phyloP scores from a whole-genome alignment of 2,888 invertebrate genomes.

The Ectemnius continuus region DNA sequence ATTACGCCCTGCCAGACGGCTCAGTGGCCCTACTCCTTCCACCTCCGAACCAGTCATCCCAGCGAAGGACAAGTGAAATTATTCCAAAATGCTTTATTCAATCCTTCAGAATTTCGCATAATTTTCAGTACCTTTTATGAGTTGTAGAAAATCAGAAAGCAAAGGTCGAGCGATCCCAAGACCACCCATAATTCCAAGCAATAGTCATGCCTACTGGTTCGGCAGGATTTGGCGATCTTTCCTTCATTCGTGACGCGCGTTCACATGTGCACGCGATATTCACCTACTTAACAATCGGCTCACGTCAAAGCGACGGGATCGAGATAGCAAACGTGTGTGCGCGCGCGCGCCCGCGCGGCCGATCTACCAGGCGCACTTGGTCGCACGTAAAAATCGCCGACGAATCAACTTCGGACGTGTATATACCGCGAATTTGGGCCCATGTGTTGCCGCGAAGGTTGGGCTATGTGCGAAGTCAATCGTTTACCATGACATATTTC shows the following conservation, averaged over 20 bases:
- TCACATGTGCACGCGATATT: not conserved
- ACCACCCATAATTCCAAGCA: not conserved
- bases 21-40: not conserved
- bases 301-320: not conserved
- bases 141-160: not conserved
- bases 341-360: no score
- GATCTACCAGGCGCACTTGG: not conserved
- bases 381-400: not conserved
- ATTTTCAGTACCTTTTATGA: not conserved
- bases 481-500: slow-evolving; percentile 4
- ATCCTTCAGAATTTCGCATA: not conserved
- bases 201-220: not conserved
- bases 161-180: not conserved
- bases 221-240: slow-evolving; percentile 3
- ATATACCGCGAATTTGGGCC: slow-evolving; percentile 8
- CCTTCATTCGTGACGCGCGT: not conserved
- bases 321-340: not conserved
- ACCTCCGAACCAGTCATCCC: not conserved
- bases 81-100: not conserved
- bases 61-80: not conserved
- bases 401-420: slow-evolving; percentile 1
- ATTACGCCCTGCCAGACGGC: not conserved
- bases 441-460: not conserved
- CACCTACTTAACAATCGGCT: not conserved
- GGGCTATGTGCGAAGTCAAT: not conserved